Evolutionary conservation across 2,797 vertebrate genomes (phyloP).

Genomic region (Parauchenoglanis punctatus): DNA sequence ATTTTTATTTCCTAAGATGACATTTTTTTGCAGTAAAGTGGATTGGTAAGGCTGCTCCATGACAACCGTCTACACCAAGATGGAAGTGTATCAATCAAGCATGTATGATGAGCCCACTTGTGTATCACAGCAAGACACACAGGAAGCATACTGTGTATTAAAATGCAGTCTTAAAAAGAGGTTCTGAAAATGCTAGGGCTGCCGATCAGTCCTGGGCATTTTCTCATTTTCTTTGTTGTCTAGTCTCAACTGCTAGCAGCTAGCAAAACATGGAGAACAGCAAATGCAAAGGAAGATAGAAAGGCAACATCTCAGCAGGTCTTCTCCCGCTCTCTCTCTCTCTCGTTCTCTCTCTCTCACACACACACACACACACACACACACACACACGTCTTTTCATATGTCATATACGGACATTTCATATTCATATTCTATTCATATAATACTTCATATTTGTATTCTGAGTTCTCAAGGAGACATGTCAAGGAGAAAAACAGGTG

Average conservation of each 20-base stretch:
- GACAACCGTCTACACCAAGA: not conserved
- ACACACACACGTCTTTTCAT: no score
- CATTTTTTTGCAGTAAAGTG: not conserved
- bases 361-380: no score
- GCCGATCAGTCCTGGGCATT: not conserved
- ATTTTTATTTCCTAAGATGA: not conserved
- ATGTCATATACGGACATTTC: no score
- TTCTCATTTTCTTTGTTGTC: conserved; percentile 22
- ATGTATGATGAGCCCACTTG: not conserved
- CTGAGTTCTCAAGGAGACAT: not conserved
- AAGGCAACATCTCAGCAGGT: not conserved
- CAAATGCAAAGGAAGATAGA: not conserved
- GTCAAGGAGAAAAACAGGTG: conserved; percentile 32
- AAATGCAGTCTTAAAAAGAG: not conserved
- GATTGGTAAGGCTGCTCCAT: not conserved
- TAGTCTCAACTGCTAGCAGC: conserved; percentile 43
- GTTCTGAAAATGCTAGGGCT: not conserved
- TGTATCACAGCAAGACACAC: not conserved
- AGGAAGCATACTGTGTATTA: not conserved
- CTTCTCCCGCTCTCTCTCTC: not conserved
- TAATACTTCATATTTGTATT: not conserved
- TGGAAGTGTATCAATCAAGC: not conserved
- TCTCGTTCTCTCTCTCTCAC: no score
- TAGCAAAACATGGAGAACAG: not conserved
- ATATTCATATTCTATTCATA: no score